Conservation (phyloP, 2,797 vertebrate species). For the Phrynocephalus vlangalii region DNA sequence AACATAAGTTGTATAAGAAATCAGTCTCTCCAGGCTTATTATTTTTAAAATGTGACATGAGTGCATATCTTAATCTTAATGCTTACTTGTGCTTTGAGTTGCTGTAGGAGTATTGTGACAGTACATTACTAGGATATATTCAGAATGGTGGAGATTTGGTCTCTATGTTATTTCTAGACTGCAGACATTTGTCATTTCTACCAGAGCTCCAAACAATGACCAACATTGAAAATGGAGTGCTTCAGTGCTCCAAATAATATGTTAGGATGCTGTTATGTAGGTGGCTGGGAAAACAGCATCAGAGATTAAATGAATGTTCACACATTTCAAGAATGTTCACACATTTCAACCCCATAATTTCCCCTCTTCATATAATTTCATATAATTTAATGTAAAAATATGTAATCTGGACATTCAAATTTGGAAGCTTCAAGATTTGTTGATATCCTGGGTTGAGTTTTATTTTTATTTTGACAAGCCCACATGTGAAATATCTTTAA, state of each 20-base stretch:
- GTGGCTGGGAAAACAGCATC: neutral
- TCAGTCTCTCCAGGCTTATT: conserved; percentile 7
- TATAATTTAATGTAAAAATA: too few species aligned
- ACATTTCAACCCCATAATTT: too few species aligned
- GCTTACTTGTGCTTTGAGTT: neutral
- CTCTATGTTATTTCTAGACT: neutral
- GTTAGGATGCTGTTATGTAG: neutral
- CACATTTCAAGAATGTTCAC: neutral
- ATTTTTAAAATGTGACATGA: conserved; percentile 24
- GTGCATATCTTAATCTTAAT: neutral
- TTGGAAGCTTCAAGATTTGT: neutral
- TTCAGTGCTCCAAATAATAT: neutral
- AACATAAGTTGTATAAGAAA: conserved; percentile 37
- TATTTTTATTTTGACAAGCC: neutral
- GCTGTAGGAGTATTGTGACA: neutral
- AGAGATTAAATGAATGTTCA: neutral
- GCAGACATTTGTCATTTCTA: neutral
- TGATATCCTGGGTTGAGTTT: neutral
- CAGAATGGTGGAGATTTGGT: neutral
- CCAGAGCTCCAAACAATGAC: neutral
- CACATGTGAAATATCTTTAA: neutral
- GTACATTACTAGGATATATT: neutral
- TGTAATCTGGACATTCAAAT: neutral
- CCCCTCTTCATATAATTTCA: too few species aligned
- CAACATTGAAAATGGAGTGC: neutral